Evolutionary conservation across 2,113 vertebrate genomes (phyloP), one percentile per base, ranked within the genome.

Genomic region (Macaca mulatta): DNA sequence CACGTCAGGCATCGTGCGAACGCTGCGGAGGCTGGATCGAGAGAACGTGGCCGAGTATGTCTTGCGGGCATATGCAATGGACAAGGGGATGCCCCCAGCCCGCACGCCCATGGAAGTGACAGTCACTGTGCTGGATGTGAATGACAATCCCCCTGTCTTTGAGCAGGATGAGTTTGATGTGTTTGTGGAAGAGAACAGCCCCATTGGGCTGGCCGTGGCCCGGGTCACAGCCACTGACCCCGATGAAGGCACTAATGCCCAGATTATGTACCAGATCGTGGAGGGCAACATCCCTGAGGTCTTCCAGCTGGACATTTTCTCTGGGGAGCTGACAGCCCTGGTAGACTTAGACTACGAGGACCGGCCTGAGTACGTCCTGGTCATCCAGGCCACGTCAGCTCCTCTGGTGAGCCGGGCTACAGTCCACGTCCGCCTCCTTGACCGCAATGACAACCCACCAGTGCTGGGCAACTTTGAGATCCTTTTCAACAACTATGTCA

Each of bases 231-330:
- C 99, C 97, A 99, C 99, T 0, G 99, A 99, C 97, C 99, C 99
- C 0, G 99, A 99, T 0, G 99, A 99, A 98, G 99, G 99, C 89
- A 99, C 99, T 89, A 99, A 99, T 1, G 99, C 99, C 2, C 99
- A 99, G 98, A 99, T 99, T 95, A 99, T 99, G 99, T 99, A 99
- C 97, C 99, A 99, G 97, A 99, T 99, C 0, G 99, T 99, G 64
- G 99, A 99, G 92, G 99, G 99, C 25, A 99, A 99, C 98, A 99
- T 99, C 96, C 99, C 99, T 0, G 99, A 99, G 98, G 99, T 99
- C 88, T 99, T 99, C 97, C 99, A 99, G 97, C 97, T 99, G 89
- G 99, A 99, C 94, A 99, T 99, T 97, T 99, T 99, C 98, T 99
- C 99, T 0, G 99, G 99, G 2, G 99, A 99, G 97, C 98, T 99